These are phyloP conservation scores for Coturnix japonica DNA, from an alignment of 2,113 vertebrate species.

Conservation along the genomic window DNA sequence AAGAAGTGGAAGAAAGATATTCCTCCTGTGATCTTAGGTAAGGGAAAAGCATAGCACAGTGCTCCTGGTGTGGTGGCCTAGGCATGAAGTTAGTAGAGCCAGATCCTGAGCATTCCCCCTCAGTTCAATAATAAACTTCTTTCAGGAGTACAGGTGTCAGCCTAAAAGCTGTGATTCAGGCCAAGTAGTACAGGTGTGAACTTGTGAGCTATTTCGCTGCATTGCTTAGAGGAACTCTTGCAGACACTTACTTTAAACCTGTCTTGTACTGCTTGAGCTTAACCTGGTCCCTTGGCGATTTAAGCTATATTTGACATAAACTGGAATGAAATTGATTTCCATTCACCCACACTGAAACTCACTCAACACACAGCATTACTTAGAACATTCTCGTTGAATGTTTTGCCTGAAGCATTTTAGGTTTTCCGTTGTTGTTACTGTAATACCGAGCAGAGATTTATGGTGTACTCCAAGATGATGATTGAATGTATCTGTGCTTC, in stretches of 20 bases:
- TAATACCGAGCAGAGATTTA: slow-evolving; percentile 5
- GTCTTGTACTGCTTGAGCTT: background rate
- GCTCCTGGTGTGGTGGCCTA: background rate
- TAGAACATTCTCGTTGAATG: background rate
- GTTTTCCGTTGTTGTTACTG: background rate
- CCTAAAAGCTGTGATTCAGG: rapidly evolving
- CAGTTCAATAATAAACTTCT: rapidly evolving
- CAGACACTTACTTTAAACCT: rapidly evolving
- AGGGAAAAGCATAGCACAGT: rapidly evolving
- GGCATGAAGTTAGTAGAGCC: background rate
- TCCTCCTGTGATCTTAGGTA: background rate
- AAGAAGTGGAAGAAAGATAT: background rate
- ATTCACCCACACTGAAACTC: background rate
- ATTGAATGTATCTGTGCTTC: background rate
- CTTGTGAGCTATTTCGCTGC: background rate
- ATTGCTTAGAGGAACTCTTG: background rate
- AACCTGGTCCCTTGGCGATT: background rate
- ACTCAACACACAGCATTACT: background rate
- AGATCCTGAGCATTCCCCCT: background rate
- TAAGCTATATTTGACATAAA: background rate
- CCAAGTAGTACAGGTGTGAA: background rate
- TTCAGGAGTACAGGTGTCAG: rapidly evolving
- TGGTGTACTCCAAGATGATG: rapidly evolving
- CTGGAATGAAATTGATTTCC: background rate
- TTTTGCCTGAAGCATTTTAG: background rate